phyloP scores from a whole-genome alignment of 2,113 vertebrate species.

The Rana temporaria region DNA sequence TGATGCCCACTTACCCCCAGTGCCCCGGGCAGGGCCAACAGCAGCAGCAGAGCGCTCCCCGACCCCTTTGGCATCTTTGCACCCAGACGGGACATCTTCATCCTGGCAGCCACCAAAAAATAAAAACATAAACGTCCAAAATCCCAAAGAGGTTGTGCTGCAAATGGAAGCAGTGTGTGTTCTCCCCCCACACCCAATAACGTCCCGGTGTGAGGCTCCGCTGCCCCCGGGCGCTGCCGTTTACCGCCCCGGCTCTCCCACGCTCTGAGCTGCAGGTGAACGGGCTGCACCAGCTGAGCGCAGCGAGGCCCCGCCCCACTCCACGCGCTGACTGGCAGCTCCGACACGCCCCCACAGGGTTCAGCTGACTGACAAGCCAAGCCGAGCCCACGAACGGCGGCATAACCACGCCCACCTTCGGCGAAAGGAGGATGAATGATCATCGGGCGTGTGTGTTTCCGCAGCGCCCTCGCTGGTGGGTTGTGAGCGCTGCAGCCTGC shows the following conservation, averaged over 20 bases:
- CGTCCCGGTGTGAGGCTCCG: constrained; percentile 19
- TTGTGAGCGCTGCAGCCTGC: background rate
- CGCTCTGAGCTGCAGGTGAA: constrained; percentile 55
- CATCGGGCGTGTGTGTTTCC: background rate
- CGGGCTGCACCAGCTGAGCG: constrained; percentile 38
- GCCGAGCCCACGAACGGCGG: background rate
- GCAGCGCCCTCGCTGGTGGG: constrained; percentile 1
- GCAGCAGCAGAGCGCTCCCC: constrained; percentile 3
- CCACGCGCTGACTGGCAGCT: background rate
- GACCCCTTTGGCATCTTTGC: constrained; percentile 5
- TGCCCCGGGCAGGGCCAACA: constrained; percentile 31
- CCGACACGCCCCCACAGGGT: background rate
- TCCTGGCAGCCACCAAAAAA: background rate
- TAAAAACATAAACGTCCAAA: background rate
- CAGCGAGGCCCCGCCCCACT: background rate
- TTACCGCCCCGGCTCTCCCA: constrained; percentile 25
- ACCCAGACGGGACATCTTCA: constrained; percentile 24
- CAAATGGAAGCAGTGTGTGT: background rate
- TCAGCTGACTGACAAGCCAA: background rate
- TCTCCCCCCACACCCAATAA: background rate
- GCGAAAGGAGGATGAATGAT: background rate
- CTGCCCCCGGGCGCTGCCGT: constrained; percentile 13
- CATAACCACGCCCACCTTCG: background rate
- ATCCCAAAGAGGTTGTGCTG: constrained; percentile 4
- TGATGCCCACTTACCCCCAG: constrained; percentile 31